phyloP scores from a whole-genome alignment of 2,888 invertebrate genomes.

The Agrotis exclamationis region DNA sequence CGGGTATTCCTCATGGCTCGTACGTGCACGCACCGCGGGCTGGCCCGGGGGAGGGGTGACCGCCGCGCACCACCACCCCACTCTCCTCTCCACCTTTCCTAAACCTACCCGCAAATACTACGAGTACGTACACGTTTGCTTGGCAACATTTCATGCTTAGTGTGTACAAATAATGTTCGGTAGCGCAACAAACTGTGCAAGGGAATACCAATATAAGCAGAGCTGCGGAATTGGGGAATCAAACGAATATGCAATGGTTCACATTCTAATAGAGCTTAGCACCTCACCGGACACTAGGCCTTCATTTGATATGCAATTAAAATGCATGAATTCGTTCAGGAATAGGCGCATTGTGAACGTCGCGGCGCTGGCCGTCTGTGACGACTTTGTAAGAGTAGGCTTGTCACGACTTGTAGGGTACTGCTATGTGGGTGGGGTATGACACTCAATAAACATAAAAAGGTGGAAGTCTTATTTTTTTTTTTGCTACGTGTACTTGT shows the following conservation, averaged over 20 bases:
- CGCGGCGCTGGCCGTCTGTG: slow-evolving; percentile 5
- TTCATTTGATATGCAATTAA: slow-evolving; percentile 65
- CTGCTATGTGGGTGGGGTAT: no score
- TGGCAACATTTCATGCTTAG: slow-evolving; percentile 91
- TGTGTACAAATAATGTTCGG: slow-evolving; percentile 90
- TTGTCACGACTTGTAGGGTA: background rate
- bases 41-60: slow-evolving; percentile 65
- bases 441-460: slow-evolving; percentile 3
- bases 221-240: slow-evolving; percentile 74
- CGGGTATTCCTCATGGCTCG: slow-evolving; percentile 80
- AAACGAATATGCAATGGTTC: slow-evolving; percentile 80
- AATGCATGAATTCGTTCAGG: slow-evolving; percentile 66
- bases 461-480: background rate
- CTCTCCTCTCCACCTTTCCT: slow-evolving; percentile 83
- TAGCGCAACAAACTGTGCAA: slow-evolving; percentile 86
- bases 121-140: slow-evolving; percentile 89
- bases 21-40: slow-evolving; percentile 84
- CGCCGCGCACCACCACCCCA: slow-evolving; percentile 68
- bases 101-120: slow-evolving; percentile 90
- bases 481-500: background rate
- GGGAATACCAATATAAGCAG: slow-evolving; percentile 86
- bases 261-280: slow-evolving; percentile 70
- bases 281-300: slow-evolving; percentile 42
- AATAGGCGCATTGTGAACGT: slow-evolving; percentile 39
- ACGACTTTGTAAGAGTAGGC: background rate